These are phyloP conservation scores for Cinara cedri DNA, from an alignment of 2,888 invertebrate genomes.

Conservation along the genomic window DNA sequence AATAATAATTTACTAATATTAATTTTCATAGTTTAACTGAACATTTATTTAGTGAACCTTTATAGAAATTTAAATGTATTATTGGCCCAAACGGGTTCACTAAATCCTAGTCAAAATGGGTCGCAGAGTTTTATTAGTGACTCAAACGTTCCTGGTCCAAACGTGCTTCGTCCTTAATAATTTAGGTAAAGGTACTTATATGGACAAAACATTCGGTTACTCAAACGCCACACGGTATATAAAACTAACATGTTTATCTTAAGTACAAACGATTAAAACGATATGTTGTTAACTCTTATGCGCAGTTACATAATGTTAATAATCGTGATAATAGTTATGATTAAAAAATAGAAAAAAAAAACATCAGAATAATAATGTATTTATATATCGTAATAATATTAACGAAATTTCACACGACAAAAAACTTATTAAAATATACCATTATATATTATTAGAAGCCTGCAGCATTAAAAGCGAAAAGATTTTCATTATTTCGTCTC, in stretches of 20 bases:
- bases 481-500: background rate
- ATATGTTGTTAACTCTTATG: background rate
- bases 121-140: no score
- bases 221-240: background rate
- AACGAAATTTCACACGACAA: background rate
- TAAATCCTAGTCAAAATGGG: no score
- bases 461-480: slow-evolving; percentile 10
- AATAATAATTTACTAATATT: no score
- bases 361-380: background rate
- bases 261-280: slow-evolving; percentile 1
- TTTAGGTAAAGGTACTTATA: no score
- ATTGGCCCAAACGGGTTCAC: no score
- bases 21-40: no score
- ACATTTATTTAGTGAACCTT: no score
- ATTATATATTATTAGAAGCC: background rate
- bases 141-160: no score
- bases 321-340: background rate
- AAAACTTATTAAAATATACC: slow-evolving; percentile 28
- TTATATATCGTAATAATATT: background rate
- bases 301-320: background rate
- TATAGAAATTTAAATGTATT: no score
- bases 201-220: background rate
- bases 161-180: no score
- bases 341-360: background rate
- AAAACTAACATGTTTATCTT: background rate